Conservation (phyloP, 35 echinoderm and acorn worm genomes). For the Apostichopus californicus region DNA sequence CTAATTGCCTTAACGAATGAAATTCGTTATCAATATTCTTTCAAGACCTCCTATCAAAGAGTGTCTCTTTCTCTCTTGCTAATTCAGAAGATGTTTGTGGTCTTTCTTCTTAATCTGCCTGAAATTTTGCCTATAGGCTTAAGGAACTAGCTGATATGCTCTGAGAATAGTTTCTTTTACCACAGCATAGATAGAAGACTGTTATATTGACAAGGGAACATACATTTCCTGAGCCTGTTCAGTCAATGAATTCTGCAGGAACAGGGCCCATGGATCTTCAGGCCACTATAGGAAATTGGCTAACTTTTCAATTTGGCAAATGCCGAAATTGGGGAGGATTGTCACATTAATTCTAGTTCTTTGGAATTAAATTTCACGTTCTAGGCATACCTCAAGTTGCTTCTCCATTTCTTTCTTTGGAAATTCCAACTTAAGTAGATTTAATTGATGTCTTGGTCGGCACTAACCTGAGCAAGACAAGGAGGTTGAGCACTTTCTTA, state of each 20-base stretch:
- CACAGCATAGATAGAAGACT: not conserved
- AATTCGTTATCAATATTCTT: too few species aligned
- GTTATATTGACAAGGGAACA: not conserved
- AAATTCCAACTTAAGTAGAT: too few species aligned
- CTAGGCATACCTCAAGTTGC: not conserved
- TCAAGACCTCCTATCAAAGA: too few species aligned
- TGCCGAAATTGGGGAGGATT: conserved; percentile 37
- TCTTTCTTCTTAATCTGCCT: too few species aligned
- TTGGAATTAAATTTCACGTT: conserved; percentile 3
- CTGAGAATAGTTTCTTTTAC: conserved; percentile 16
- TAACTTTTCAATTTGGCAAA: conserved; percentile 54
- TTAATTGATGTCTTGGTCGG: too few species aligned
- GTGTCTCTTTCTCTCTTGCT: not conserved
- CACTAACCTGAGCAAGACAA: too few species aligned
- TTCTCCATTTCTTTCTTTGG: not conserved
- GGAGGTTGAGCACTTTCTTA: too few species aligned
- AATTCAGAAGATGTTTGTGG: too few species aligned
- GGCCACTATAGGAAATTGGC: conserved; percentile 28
- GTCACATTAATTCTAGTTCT: conserved; percentile 9
- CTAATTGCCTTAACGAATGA: too few species aligned
- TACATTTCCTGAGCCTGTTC: not conserved
- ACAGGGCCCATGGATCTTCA: not conserved
- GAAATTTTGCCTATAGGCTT: not conserved
- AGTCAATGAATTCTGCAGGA: conserved; percentile 29
- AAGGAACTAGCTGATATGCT: conserved; percentile 18